A percentile compares a stretch with the other conserved stretches of the same genome.
phyloP scores from a whole-genome alignment of 2,113 vertebrate species.

The Pelmatolapia mariae region DNA sequence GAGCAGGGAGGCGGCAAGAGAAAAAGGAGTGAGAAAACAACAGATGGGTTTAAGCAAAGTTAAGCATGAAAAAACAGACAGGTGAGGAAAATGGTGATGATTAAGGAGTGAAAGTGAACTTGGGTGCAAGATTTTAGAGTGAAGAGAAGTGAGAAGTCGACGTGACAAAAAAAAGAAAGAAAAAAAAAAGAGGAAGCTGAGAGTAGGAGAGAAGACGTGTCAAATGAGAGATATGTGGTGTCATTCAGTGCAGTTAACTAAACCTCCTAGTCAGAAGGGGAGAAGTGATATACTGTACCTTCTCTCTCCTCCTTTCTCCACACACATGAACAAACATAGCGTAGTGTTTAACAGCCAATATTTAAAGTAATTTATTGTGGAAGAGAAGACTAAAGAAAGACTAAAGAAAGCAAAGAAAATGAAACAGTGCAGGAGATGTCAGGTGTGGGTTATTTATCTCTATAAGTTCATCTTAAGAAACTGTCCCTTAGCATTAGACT shows the following conservation, averaged over 20 bases:
- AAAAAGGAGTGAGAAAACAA: conserved; percentile 35
- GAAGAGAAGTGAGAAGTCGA: neutral
- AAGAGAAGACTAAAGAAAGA: neutral
- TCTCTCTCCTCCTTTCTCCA: neutral
- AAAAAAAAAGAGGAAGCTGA: neutral
- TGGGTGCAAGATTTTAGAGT: neutral
- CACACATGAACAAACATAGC: neutral
- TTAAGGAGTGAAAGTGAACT: neutral
- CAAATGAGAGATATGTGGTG: neutral
- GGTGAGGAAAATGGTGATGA: neutral
- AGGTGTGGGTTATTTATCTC: conserved; percentile 16
- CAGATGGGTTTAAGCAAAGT: conserved; percentile 38
- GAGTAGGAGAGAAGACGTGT: neutral
- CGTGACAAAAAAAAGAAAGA: neutral
- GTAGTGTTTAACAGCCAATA: neutral
- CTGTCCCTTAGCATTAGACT: neutral
- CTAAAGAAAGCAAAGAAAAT: neutral
- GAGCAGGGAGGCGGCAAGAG: neutral
- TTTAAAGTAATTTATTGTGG: neutral
- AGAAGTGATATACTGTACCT: neutral
- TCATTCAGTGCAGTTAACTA: neutral
- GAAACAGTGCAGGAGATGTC: neutral
- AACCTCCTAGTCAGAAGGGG: neutral
- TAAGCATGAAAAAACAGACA: neutral
- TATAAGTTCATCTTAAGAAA: neutral